Evolutionary conservation across 1,140 invertebrate genomes (phyloP).

Genomic region (Drosophila melanogaster): DNA sequence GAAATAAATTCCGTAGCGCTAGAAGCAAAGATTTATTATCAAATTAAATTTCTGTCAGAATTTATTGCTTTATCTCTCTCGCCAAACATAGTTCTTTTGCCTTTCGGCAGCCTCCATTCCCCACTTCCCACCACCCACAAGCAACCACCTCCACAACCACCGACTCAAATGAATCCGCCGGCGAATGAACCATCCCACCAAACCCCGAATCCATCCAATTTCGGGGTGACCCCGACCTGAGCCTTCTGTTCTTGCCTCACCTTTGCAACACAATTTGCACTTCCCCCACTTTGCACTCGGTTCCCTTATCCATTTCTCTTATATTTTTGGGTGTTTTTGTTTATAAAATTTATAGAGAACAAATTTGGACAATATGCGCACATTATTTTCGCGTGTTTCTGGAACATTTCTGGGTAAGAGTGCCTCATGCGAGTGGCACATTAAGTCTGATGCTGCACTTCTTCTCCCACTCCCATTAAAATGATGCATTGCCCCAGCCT

Average conservation of each 20-base stretch:
- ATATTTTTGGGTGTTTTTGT: slow-evolving; percentile 52
- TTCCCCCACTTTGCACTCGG: slow-evolving; percentile 30
- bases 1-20: slow-evolving; percentile 84
- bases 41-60: slow-evolving; percentile 85
- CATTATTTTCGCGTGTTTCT: slow-evolving; percentile 71
- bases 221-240: slow-evolving; percentile 58
- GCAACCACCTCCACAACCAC: slow-evolving; percentile 37
- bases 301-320: slow-evolving; percentile 20
- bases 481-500: slow-evolving; percentile 43
- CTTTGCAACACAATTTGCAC: slow-evolving; percentile 62
- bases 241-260: slow-evolving; percentile 28
- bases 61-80: slow-evolving; percentile 85
- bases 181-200: slow-evolving; percentile 31
- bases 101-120: slow-evolving; percentile 69
- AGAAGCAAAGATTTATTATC: slow-evolving; percentile 85
- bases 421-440: slow-evolving; percentile 45
- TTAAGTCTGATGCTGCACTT: slow-evolving; percentile 28
- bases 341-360: slow-evolving; percentile 84
- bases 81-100: slow-evolving; percentile 84
- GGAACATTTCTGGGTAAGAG: slow-evolving; percentile 51
- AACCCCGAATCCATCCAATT: slow-evolving; percentile 32
- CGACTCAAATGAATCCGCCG: slow-evolving; percentile 44
- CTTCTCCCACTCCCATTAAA: slow-evolving; percentile 27
- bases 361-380: slow-evolving; percentile 83
- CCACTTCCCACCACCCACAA: slow-evolving; percentile 30